Conservation (phyloP, 1,140 invertebrate species). For the Aphelinus atriplicis region DNA sequence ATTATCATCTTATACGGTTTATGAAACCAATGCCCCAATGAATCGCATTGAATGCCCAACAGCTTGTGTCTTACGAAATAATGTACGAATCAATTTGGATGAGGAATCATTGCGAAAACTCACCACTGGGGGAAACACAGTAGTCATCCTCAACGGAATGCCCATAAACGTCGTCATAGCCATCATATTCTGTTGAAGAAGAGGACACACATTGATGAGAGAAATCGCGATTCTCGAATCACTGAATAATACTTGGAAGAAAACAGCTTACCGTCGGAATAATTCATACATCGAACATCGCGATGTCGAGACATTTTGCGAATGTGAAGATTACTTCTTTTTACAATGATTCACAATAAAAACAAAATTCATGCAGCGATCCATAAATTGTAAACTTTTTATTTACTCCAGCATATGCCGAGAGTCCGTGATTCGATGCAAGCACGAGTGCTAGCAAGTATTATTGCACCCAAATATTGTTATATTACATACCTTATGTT, state of each 20-base stretch:
- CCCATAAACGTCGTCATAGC: conserved; percentile 91
- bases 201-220: conserved; percentile 20
- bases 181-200: conserved; percentile 80
- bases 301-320: conserved; percentile 79
- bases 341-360: too few relatives aligned
- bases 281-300: conserved; percentile 79
- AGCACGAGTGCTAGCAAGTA: too few relatives aligned
- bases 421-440: too few relatives aligned
- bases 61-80: not conserved
- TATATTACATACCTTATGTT: too few relatives aligned
- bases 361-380: too few relatives aligned
- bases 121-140: conserved; percentile 88
- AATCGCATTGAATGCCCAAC: not conserved
- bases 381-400: too few relatives aligned
- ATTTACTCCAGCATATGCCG: too few relatives aligned
- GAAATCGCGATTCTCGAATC: conserved; percentile 18
- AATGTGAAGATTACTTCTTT: not conserved
- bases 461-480: too few relatives aligned
- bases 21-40: not conserved
- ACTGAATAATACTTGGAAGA: conserved; percentile 7
- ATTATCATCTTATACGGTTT: too few relatives aligned
- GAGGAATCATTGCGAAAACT: conserved; percentile 48
- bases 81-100: conserved; percentile 16
- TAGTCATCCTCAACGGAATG: conserved; percentile 92
- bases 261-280: conserved; percentile 72